These are phyloP conservation scores for Crotalus helleri DNA, from an alignment of 2,113 vertebrate species.

Conservation along the genomic window DNA sequence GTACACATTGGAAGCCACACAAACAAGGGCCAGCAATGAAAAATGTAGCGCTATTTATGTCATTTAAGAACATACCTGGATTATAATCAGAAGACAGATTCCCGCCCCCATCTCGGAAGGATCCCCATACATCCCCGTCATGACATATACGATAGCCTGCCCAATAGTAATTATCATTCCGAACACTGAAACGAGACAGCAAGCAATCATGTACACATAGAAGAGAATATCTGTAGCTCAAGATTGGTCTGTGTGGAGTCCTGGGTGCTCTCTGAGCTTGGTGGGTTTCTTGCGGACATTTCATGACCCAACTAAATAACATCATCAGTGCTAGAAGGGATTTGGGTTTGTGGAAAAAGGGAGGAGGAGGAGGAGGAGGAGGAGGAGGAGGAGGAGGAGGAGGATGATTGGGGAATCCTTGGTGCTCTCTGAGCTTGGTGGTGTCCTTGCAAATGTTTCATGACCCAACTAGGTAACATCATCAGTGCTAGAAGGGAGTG, in stretches of 20 bases:
- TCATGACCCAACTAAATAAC: not conserved
- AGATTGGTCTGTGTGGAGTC: not conserved
- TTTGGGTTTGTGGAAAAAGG: no score
- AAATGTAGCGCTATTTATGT: not conserved
- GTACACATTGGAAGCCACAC: not conserved
- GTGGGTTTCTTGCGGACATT: not conserved
- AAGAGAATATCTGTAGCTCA: not conserved
- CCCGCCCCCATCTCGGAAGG: constrained; percentile 81
- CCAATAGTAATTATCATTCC: constrained; percentile 83
- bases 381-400: no score
- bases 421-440: no score
- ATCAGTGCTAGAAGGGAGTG: no score
- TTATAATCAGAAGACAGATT: constrained; percentile 79
- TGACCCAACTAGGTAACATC: not conserved
- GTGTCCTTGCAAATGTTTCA: not conserved
- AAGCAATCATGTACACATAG: not conserved
- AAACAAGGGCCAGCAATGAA: not conserved
- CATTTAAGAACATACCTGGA: constrained; percentile 70
- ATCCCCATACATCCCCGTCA: constrained; percentile 82
- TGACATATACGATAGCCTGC: constrained; percentile 82
- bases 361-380: no score
- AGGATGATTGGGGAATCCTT: no score
- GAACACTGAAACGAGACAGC: constrained; percentile 69
- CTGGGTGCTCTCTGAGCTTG: no score
- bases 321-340: no score